Base-by-base conservation (phyloP, 2,113 vertebrate genomes). In the Cnemophilus loriae region DNA sequence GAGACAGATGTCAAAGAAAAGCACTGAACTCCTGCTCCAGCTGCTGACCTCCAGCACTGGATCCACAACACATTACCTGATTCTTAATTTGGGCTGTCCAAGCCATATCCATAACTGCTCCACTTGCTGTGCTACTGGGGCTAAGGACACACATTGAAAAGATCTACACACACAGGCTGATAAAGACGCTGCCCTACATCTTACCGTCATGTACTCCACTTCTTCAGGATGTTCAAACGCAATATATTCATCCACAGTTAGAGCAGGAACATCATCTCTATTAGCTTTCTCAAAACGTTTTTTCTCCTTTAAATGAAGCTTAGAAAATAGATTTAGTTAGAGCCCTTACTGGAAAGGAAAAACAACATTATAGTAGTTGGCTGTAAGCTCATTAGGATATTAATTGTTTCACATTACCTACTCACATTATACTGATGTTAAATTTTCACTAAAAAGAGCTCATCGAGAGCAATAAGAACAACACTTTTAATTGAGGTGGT, bases 161-260 rank as follows among this genome's bases (percentile, higher is more conserved):
- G 41, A 21, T 7, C 27, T 35, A 5, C 22, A 22, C 5, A 35
- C 8, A 26, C 16, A 65, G 53, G 52, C 47, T 80, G 44, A 19
- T 53, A 32, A 46, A 53, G 74, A 28, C 3, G 70, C 46, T 33
- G 37, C 53, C 60, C 56, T 18, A 41, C 12, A 33, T 84, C 98
- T 98, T 97, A 99, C 99, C 98, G 96, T 98, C 99, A 99, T 99
- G 93, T 99, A 98, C 87, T 99, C 99, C 70, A 98, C 98, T 97
- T 99, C 99, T 87, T 99, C 99, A 0, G 99, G 99, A 75, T 99
- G 99, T 15, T 99, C 99, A 91, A 99, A 99, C 18, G 99, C 99
- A 42, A 99, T 97, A 93, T 99, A 99, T 93, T 99, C 99, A 18
- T 98, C 98, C 81, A 98, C 96, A 61, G 97, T 98, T 35, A 99